These are phyloP conservation scores for Nymphalis io DNA, from an alignment of 1,140 invertebrate species.

Conservation along the genomic window DNA sequence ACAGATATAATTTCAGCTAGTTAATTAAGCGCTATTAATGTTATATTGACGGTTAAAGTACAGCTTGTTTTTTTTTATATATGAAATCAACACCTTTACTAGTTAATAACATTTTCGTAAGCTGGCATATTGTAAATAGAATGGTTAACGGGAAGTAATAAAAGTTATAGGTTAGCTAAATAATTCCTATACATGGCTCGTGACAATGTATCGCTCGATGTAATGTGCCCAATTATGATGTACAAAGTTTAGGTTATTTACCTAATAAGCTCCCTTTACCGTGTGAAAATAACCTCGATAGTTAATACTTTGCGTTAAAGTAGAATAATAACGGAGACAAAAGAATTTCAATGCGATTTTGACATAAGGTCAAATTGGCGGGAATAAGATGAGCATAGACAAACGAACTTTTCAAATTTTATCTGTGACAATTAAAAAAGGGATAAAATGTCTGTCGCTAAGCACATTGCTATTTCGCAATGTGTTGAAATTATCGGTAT, in stretches of 20 bases:
- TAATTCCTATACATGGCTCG: slow-evolving; percentile 37
- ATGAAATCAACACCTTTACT: slow-evolving; percentile 26
- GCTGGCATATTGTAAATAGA: slow-evolving; percentile 33
- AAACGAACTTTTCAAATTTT: not conserved
- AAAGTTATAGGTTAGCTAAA: slow-evolving; percentile 31
- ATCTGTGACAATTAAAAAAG: not conserved
- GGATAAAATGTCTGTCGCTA: not conserved
- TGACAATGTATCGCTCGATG: slow-evolving; percentile 32
- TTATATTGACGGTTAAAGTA: slow-evolving; percentile 26
- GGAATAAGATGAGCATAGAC: not conserved
- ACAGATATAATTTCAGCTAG: slow-evolving; percentile 25
- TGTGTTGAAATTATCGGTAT: not conserved
- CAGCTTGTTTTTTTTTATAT: slow-evolving; percentile 25
- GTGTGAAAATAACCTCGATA: slow-evolving; percentile 4
- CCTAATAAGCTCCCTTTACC: slow-evolving; percentile 20
- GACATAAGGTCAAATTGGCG: slow-evolving; percentile 6
- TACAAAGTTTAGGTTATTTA: slow-evolving; percentile 38
- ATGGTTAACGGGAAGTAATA: slow-evolving; percentile 23
- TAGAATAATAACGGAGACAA: not conserved
- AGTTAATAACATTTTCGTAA: slow-evolving; percentile 9
- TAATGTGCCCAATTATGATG: slow-evolving; percentile 27
- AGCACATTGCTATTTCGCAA: not conserved
- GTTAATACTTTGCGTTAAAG: not conserved
- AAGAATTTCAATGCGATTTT: not conserved
- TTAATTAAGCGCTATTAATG: slow-evolving; percentile 31